These are phyloP conservation scores for Drosophila monieri DNA, from an alignment of 2,888 invertebrate species.

Conservation along the genomic window DNA sequence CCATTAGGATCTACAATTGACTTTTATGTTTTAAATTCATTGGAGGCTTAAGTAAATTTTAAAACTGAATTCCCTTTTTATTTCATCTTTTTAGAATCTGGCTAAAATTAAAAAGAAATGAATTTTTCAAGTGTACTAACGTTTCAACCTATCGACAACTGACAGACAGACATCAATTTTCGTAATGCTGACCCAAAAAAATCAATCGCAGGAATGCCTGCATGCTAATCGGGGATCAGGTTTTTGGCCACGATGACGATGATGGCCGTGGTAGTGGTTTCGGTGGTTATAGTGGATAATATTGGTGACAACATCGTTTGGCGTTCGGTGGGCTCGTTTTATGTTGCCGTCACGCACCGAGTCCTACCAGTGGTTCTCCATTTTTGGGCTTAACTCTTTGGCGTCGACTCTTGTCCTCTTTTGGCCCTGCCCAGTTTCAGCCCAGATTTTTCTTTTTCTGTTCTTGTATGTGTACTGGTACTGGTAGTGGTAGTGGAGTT, in stretches of 20 bases:
- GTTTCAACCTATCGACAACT: constrained; percentile 4
- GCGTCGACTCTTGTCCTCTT: background rate
- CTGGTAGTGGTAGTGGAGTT: background rate
- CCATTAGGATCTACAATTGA: too few relatives aligned
- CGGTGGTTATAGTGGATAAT: constrained; percentile 6
- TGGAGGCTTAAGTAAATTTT: too few relatives aligned
- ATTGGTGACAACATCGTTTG: constrained; percentile 43
- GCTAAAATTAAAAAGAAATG: too few relatives aligned
- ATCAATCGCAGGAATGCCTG: constrained; percentile 66
- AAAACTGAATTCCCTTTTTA: too few relatives aligned
- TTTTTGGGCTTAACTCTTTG: constrained; percentile 24
- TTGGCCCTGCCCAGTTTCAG: constrained; percentile 22
- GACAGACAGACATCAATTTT: constrained; percentile 44
- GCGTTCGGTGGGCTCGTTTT: constrained; percentile 62
- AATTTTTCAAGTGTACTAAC: background rate
- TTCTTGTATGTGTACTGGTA: constrained; percentile 2
- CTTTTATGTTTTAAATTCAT: too few relatives aligned
- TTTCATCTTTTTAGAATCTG: too few relatives aligned
- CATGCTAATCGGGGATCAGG: constrained; percentile 51
- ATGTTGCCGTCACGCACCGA: constrained; percentile 71
- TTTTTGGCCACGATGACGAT: constrained; percentile 25
- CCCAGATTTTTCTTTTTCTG: constrained; percentile 7
- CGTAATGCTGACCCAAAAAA: constrained; percentile 63
- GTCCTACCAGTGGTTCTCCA: constrained; percentile 53
- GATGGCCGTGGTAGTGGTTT: constrained; percentile 16